Evolutionary conservation across 2,888 invertebrate species (phyloP), one percentile per base, ranked within the genome.

Genomic region (Drosophila mettleri): DNA sequence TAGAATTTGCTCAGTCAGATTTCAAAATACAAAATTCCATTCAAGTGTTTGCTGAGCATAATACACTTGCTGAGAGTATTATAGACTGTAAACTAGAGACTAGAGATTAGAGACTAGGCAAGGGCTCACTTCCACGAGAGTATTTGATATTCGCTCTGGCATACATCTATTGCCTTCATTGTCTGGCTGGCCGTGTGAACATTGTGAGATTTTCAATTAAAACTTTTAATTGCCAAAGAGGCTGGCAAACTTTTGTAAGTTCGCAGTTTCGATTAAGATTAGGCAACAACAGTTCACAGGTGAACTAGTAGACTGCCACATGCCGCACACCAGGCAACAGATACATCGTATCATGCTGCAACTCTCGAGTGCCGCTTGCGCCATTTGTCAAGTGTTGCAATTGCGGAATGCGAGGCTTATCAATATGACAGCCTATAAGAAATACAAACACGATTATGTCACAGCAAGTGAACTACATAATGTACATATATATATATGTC

Each of bases 151-250:
- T 45, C 45, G 18, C 3, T 16, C 16, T n/a, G 5, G 27, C 2
- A 5, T 16, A 2, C 7, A 45, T 45, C 18, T 12, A 10, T 10
- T 16, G 16, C 7, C 12, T 18, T 27, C 7, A 12, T 45, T 45
- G 16, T 16, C 16, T 3, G 1, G 27, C 29, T 45, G 27, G 27
- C 45, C 45, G 49, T 52, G 24, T 27, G 38, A 36, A 57, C 63
- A 53, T 66, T 59, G 68, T 45, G 57, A 69, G 60, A 69, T 66
- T 81, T 81, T 83, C 81, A 86, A 81, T 81, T 81, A 81, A 81
- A 81, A 81, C 24, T 81, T 81, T 81, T 83, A 86, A 81, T 86
- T 86, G 71, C 69, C 48, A 69, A 52, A 55, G 55, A 38, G 27
- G 14, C 39, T 16, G n/a, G 6, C 29, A 39, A 57, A 45, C 16